Percentiles rank a stretch among this genome's conserved stretches.
phyloP scores from a whole-genome alignment of 2,888 invertebrate genomes.

The Ferdinandea cuprea region DNA sequence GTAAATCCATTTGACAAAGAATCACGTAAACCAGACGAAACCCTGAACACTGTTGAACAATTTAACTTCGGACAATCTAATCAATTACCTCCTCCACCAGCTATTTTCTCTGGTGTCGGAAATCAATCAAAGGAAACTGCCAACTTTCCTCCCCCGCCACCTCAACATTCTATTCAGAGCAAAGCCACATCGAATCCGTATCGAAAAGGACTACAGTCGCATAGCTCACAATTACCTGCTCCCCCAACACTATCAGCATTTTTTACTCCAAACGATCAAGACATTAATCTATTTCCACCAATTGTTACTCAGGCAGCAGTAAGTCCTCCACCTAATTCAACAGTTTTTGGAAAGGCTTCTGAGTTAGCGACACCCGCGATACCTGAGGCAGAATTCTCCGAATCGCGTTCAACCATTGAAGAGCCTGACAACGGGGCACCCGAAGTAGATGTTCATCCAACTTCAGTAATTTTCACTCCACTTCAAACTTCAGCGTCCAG shows the following conservation, averaged over 20 bases:
- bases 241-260: constrained; percentile 39
- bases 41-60: constrained; percentile 5
- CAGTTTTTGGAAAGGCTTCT: constrained; percentile 14
- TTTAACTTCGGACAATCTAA: constrained; percentile 9
- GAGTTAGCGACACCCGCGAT: background rate
- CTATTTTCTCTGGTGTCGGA: constrained; percentile 9
- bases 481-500: background rate
- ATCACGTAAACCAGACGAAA: background rate
- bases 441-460: background rate
- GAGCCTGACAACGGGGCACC: background rate
- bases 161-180: constrained; percentile 54
- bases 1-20: constrained; percentile 2
- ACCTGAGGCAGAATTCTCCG: background rate
- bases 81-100: constrained; percentile 57
- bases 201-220: constrained; percentile 46
- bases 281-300: constrained; percentile 23
- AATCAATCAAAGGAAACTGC: constrained; percentile 56
- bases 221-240: constrained; percentile 32
- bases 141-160: constrained; percentile 69
- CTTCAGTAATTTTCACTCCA: constrained; percentile 6
- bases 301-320: background rate
- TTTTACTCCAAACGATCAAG: constrained; percentile 48
- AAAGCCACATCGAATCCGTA: constrained; percentile 53
- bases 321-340: constrained; percentile 3
- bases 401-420: background rate